Conservation (phyloP, 2,113 vertebrate species). For the Oriolus oriolus region DNA sequence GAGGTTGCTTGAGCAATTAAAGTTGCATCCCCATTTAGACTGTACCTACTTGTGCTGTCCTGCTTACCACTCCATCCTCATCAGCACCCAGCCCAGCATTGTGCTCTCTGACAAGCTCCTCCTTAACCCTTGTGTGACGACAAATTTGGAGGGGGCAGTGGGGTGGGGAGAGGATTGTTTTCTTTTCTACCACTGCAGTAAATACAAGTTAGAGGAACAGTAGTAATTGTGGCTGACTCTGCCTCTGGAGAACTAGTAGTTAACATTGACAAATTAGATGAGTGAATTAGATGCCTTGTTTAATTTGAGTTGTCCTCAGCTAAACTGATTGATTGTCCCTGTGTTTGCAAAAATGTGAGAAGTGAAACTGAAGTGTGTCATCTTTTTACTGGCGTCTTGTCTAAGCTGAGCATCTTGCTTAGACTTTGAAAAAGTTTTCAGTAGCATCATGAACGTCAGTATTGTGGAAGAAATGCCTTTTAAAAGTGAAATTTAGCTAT, state of each 20-base stretch:
- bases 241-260: background rate
- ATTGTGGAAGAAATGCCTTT: background rate
- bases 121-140: background rate
- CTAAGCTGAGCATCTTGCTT: conserved; percentile 20
- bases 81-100: background rate
- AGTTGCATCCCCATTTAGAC: background rate
- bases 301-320: background rate
- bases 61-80: background rate
- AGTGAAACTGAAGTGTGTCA: background rate
- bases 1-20: background rate
- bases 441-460: background rate
- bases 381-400: conserved; percentile 12
- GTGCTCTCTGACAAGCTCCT: background rate
- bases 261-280: background rate
- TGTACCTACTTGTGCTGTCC: background rate
- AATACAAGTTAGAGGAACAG: background rate
- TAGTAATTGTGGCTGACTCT: background rate
- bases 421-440: background rate
- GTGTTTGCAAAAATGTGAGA: conserved; percentile 12
- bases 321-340: conserved; percentile 13
- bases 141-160: background rate
- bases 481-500: conserved; percentile 17
- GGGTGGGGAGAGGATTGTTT: background rate
- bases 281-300: background rate
- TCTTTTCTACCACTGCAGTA: background rate